Evolutionary conservation across 23 tunicate species (phyloP).

Genomic region (Clavelina lepadiformis): DNA sequence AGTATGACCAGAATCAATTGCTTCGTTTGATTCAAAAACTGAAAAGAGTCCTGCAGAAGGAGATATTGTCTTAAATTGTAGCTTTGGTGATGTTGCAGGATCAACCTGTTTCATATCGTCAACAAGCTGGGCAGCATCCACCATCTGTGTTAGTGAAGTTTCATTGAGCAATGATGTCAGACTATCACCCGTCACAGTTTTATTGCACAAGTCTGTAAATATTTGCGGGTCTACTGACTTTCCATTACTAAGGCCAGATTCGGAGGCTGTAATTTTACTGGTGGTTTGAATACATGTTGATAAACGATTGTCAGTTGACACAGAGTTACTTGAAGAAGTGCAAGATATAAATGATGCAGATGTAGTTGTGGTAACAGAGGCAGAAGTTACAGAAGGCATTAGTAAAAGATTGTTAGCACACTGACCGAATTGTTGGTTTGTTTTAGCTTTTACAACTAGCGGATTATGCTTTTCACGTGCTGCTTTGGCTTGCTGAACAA

Average conservation of each 20-base stretch:
- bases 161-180: conserved; percentile 35
- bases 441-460: too few species aligned
- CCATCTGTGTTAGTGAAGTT: conserved; percentile 40
- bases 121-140: conserved; percentile 15
- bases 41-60: conserved; percentile 35
- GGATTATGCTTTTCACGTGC: too few species aligned
- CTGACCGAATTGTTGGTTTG: too few species aligned
- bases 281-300: too few species aligned
- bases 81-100: background rate
- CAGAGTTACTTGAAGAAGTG: too few species aligned
- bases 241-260: too few species aligned
- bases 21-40: conserved; percentile 4
- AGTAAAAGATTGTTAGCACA: too few species aligned
- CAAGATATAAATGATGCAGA: too few species aligned
- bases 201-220: conserved; percentile 8
- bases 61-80: conserved; percentile 22
- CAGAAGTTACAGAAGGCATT: too few species aligned
- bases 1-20: background rate
- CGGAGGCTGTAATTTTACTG: too few species aligned
- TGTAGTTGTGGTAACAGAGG: too few species aligned
- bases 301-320: too few species aligned
- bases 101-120: background rate
- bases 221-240: background rate
- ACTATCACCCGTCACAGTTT: conserved; percentile 29
- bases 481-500: background rate